Evolutionary conservation across 2,888 invertebrate genomes (phyloP).

Genomic region (Furcula furcula): DNA sequence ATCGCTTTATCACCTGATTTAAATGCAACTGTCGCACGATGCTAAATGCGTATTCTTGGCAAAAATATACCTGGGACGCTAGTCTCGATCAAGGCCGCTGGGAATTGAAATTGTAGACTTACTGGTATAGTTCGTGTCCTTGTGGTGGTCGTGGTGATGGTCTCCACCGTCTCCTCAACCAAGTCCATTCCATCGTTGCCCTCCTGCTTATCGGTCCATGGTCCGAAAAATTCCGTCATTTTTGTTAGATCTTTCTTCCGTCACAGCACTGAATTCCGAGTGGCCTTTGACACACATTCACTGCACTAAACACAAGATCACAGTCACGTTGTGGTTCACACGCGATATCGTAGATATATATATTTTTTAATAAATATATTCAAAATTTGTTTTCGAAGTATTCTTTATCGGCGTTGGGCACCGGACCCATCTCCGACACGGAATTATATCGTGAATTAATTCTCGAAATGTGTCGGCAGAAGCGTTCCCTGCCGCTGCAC

Average conservation of each 20-base stretch:
- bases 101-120: constrained; percentile 36
- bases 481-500: constrained; percentile 49
- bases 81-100: constrained; percentile 51
- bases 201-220: constrained; percentile 57
- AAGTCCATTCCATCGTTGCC: constrained; percentile 43
- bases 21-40: constrained; percentile 22
- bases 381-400: constrained; percentile 36
- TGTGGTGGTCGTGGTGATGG: constrained; percentile 66
- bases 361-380: constrained; percentile 16
- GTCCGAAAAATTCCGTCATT: constrained; percentile 77
- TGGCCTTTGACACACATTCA: constrained; percentile 62
- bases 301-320: constrained; percentile 48
- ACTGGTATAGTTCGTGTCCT: constrained; percentile 52
- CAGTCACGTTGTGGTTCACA: constrained; percentile 33
- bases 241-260: constrained; percentile 41
- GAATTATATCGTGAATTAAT: constrained; percentile 28
- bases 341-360: constrained; percentile 28
- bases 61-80: constrained; percentile 45
- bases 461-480: constrained; percentile 21
- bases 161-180: constrained; percentile 64
- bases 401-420: constrained; percentile 36
- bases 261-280: constrained; percentile 58
- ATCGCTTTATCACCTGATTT: constrained; percentile 35
- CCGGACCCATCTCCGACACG: constrained; percentile 42
- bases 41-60: constrained; percentile 43